phyloP scores from a whole-genome alignment of 1,140 invertebrate species.

The Pinna nobilis region DNA sequence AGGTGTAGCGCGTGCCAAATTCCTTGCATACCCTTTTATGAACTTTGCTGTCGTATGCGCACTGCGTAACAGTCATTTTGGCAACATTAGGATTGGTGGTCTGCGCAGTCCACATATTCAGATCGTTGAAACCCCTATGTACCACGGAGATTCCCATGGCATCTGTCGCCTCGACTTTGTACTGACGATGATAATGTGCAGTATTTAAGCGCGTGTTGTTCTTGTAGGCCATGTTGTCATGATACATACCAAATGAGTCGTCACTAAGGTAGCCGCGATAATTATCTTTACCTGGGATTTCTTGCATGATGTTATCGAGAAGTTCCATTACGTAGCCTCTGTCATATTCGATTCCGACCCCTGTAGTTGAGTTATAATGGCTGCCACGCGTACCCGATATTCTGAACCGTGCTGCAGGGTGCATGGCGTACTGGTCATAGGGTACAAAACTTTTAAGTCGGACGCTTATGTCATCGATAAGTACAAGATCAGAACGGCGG shows the following conservation, averaged over 20 bases:
- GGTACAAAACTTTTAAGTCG: conserved; percentile 40
- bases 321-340: conserved; percentile 26
- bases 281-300: conserved; percentile 67
- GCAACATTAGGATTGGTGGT: conserved; percentile 38
- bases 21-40: conserved; percentile 11
- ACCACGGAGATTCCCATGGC: conserved; percentile 20
- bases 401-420: conserved; percentile 44
- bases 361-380: conserved; percentile 18
- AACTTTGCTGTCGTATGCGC: not conserved
- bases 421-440: conserved; percentile 23
- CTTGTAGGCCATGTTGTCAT: not conserved
- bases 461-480: conserved; percentile 54
- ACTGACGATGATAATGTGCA: conserved; percentile 34
- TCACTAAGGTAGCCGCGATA: conserved; percentile 55
- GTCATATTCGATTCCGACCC: conserved; percentile 31
- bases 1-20: conserved; percentile 32
- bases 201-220: conserved; percentile 13
- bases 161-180: not conserved
- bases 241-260: conserved; percentile 42
- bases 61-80: conserved; percentile 32
- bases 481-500: conserved; percentile 41
- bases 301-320: conserved; percentile 59
- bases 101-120: conserved; percentile 44
- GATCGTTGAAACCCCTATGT: conserved; percentile 35
- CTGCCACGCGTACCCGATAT: conserved; percentile 15